Evolutionary conservation across 2,797 vertebrate species (phyloP), one percentile per base, ranked within the genome.

Genomic region (Eutrigla gurnardus): DNA sequence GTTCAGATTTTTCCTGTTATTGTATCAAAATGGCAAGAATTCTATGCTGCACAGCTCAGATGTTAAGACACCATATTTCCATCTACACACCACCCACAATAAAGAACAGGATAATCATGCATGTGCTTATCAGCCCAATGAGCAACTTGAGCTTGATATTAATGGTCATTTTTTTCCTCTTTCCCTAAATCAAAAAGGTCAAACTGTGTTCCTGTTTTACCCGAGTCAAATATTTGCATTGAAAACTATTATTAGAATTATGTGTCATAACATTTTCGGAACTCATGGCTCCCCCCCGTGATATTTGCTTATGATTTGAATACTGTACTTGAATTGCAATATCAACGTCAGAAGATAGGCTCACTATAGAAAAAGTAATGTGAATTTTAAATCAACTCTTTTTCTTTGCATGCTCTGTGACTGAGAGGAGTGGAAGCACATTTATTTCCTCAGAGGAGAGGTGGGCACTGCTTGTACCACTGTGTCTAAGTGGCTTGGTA

Each of bases 371-470:
- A 39, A 0, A 11, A 69, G 35, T 47, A 64, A 59, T 43, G 10
- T 36, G 12, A 53, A 64, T 60, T 46, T 65, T 36, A 55, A 63
- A 68, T 54, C 0, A 50, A 60, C 43, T 42, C 10, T 35, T 53
- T 17, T 57, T 68, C 36, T 65, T 57, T 40, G 11, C 59, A 36
- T 47, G n/a, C 43, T 53, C n/a, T 52, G 5, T 63, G 25, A 65
- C 25, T 25, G 25, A 76, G 53, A 72, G 18, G n/a, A 72, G 36
- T 64, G 33, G 77, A 53, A 65, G 45, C 68, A 66, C 25, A 54
- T 63, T 32, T 25, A 60, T 70, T 64, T 47, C 58, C 52, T 46
- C 18, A 55, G 35, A 78, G 66, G n/a, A 85, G 65, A 5, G 43
- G 32, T 53, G 66, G 42, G 39, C 35, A 67, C 6, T 36, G 53